These are phyloP conservation scores for Hipposideros armiger DNA, from an alignment of 2,113 vertebrate species.

Conservation along the genomic window DNA sequence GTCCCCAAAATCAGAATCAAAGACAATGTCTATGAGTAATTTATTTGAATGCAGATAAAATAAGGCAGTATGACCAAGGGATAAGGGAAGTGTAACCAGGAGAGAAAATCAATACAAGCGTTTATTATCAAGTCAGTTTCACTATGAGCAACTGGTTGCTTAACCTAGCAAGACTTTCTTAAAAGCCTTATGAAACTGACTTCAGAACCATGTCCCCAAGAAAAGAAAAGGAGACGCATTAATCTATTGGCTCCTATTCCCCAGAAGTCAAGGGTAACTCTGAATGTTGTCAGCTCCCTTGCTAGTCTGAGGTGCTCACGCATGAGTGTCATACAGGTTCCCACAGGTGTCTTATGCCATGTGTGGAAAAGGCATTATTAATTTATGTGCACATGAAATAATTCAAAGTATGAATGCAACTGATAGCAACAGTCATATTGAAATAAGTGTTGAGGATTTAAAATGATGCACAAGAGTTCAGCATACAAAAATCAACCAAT, in stretches of 20 bases:
- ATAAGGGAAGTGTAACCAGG: not conserved
- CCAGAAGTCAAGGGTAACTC: not conserved
- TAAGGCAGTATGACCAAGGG: not conserved
- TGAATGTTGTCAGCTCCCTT: not conserved
- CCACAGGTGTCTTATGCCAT: not conserved
- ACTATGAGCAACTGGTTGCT: not conserved
- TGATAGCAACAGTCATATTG: not conserved
- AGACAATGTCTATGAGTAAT: not conserved
- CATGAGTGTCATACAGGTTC: not conserved
- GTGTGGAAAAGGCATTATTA: not conserved
- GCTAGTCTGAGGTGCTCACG: not conserved
- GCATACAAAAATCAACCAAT: not conserved
- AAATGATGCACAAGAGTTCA: not conserved
- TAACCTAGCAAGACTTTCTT: not conserved
- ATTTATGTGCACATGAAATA: not conserved
- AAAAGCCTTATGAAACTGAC: slow-evolving; percentile 11
- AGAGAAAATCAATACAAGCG: not conserved
- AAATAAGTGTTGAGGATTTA: not conserved
- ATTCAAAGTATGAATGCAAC: not conserved
- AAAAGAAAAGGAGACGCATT: not conserved
- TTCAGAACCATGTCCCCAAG: not conserved
- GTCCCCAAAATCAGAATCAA: not conserved
- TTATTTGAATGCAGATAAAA: not conserved
- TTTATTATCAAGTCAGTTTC: not conserved
- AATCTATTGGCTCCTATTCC: not conserved